Conservation (phyloP, 2,113 vertebrate species). For the Hemibagrus wyckioides region DNA sequence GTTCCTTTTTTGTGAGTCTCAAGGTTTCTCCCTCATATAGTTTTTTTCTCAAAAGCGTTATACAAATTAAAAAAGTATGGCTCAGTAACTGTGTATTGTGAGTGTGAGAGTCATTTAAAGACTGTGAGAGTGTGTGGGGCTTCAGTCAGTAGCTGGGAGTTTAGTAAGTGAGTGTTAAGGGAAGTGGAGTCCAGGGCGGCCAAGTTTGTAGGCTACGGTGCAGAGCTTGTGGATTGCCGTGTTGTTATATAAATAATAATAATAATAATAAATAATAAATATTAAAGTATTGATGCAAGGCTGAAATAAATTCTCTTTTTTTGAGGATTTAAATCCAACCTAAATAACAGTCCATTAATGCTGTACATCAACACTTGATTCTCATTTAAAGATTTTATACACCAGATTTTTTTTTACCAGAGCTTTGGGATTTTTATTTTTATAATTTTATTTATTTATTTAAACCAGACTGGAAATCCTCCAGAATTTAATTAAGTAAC, state of each 20-base stretch:
- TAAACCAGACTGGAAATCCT: not conserved
- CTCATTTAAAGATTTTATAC: not conserved
- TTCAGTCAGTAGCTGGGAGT: no score
- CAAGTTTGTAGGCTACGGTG: no score
- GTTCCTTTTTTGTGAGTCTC: no score
- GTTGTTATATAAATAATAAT: not conserved
- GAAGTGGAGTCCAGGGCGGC: no score
- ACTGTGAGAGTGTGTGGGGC: no score
- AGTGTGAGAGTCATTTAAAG: no score
- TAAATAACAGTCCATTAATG: not conserved
- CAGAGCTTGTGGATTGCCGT: no score
- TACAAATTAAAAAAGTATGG: no score
- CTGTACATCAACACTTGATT: not conserved
- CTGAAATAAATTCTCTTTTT: not conserved
- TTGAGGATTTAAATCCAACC: not conserved
- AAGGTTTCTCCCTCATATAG: no score
- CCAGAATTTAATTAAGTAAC: not conserved
- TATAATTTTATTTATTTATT: not conserved
- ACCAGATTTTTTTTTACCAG: not conserved
- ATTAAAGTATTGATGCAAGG: not conserved
- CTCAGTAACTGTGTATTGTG: no score
- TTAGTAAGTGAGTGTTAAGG: no score
- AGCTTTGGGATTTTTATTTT: conserved; percentile 19
- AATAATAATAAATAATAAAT: not conserved
- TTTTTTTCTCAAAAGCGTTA: no score